Evolutionary conservation across 2,888 invertebrate species (phyloP).

Genomic region (Philereme transversata): DNA sequence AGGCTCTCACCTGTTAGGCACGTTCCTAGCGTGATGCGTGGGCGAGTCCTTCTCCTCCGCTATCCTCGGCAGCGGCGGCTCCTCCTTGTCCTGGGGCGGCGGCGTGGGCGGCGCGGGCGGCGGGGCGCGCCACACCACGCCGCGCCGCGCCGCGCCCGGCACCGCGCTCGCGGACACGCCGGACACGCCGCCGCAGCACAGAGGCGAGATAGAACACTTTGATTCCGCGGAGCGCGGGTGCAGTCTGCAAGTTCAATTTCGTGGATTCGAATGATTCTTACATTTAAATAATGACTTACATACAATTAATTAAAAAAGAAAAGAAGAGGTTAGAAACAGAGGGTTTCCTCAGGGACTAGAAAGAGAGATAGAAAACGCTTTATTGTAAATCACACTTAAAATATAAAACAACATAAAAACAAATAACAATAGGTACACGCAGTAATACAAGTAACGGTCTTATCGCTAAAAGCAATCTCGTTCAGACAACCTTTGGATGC

Average conservation of each 20-base stretch:
- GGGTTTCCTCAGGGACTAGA: too few species aligned
- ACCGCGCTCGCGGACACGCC: constrained; percentile 58
- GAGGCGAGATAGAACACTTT: constrained; percentile 92
- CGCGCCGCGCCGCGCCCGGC: constrained; percentile 42
- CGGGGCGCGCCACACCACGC: constrained; percentile 59
- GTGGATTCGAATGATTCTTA: too few species aligned
- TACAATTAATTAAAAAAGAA: too few species aligned
- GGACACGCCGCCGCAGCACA: constrained; percentile 85
- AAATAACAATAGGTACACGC: too few species aligned
- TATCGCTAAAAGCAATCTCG: too few species aligned
- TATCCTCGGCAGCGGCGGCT: constrained; percentile 88
- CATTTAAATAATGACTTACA: too few species aligned
- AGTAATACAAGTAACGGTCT: too few species aligned
- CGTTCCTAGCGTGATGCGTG: constrained; percentile 80
- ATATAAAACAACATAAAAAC: too few species aligned
- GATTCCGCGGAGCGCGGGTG: constrained; percentile 95
- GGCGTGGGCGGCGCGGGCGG: constrained; percentile 69
- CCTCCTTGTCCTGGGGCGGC: constrained; percentile 68
- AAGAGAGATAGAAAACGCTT: too few species aligned
- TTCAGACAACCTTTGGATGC: too few species aligned
- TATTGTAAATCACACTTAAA: too few species aligned
- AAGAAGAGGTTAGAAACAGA: too few species aligned
- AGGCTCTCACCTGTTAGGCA: constrained; percentile 57
- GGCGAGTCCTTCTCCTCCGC: constrained; percentile 95
- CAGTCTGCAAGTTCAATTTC: constrained; percentile 80